Conservation (phyloP, 2,113 vertebrate genomes). For the Chlorodrepanis virens region DNA sequence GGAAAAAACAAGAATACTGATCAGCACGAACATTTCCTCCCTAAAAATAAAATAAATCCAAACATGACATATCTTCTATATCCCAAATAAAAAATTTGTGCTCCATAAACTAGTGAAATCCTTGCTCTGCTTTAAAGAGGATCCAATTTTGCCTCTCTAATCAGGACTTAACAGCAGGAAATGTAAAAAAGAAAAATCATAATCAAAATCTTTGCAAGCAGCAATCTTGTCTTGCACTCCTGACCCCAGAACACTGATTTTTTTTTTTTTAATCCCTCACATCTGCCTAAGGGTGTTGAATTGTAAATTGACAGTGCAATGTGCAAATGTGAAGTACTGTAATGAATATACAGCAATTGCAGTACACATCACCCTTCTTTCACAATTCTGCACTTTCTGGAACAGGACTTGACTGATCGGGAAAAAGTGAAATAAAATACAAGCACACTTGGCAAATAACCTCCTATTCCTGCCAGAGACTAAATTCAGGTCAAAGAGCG, state of each 20-base stretch:
- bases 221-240: background rate
- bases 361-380: background rate
- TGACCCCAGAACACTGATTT: background rate
- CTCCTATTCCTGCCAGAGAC: background rate
- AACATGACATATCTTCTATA: background rate
- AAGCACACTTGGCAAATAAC: background rate
- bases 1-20: background rate
- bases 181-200: background rate
- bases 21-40: background rate
- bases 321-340: background rate
- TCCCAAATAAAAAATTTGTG: background rate
- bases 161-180: background rate
- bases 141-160: background rate
- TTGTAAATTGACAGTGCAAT: background rate
- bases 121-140: background rate
- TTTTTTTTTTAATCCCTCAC: background rate
- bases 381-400: background rate
- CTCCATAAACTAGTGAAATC: background rate
- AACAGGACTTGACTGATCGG: background rate
- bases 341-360: background rate
- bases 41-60: background rate
- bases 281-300: background rate
- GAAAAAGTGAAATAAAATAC: background rate
- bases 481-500: background rate
- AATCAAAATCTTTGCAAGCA: background rate